Evolutionary conservation across 2,797 vertebrate genomes (phyloP).

Genomic region (Smutsia gigantea): DNA sequence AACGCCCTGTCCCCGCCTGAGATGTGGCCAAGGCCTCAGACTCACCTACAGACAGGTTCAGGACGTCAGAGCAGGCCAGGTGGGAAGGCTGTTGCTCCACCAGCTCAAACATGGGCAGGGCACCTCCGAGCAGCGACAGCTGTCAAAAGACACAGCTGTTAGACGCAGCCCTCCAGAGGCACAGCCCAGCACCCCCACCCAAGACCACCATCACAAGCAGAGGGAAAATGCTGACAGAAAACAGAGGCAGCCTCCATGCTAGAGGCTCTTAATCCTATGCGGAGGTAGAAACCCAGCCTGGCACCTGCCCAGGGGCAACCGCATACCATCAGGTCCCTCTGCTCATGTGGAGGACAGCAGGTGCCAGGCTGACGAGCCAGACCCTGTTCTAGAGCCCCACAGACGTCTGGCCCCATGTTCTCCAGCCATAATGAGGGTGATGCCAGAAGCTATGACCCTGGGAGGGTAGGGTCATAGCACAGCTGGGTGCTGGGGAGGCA

Average conservation of each 20-base stretch:
- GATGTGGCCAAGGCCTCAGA: not conserved
- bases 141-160: slow-evolving; percentile 75
- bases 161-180: fast-evolving
- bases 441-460: not conserved
- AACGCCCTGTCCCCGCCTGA: not conserved
- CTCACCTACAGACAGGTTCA: slow-evolving; percentile 97
- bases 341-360: too few relatives aligned
- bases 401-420: not conserved
- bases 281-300: not conserved
- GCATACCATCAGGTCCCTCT: not conserved
- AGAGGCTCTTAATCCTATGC: not conserved
- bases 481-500: too few relatives aligned
- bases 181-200: not conserved
- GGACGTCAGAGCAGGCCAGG: slow-evolving; percentile 93
- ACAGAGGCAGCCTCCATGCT: not conserved
- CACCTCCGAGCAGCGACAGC: slow-evolving; percentile 93
- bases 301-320: too few relatives aligned
- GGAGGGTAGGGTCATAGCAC: fast-evolving
- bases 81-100: slow-evolving; percentile 96
- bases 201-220: not conserved
- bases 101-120: slow-evolving; percentile 97
- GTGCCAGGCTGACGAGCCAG: not conserved
- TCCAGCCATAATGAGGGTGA: fast-evolving
- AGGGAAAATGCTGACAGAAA: not conserved
- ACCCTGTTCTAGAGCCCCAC: too few relatives aligned